These are phyloP conservation scores for Saturnia japonica DNA, from an alignment of 2,888 invertebrate species.

Conservation along the genomic window DNA sequence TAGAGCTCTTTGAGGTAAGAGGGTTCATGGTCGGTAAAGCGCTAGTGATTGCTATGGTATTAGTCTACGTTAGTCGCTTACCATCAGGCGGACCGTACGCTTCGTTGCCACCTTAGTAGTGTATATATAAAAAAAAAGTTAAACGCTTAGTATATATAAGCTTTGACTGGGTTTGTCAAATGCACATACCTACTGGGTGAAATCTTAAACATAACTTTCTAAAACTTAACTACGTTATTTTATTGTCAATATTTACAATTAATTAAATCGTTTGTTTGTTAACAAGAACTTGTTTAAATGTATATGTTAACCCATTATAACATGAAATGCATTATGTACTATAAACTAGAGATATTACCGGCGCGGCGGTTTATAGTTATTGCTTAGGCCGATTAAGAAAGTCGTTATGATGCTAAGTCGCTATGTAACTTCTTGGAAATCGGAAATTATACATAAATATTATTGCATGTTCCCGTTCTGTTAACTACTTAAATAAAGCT, in stretches of 20 bases:
- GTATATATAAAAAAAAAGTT: not conserved
- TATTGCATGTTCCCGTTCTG: too few species aligned
- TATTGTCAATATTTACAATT: conserved; percentile 1
- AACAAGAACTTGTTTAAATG: not conserved
- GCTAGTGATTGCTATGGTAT: too few species aligned
- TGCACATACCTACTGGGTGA: not conserved
- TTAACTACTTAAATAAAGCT: too few species aligned
- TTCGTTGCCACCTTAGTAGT: too few species aligned
- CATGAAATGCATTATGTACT: too few species aligned
- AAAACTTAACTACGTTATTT: not conserved
- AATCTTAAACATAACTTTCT: not conserved
- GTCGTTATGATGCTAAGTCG: too few species aligned
- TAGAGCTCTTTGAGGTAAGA: too few species aligned
- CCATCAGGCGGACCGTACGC: too few species aligned
- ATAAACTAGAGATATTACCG: not conserved
- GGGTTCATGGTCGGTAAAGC: too few species aligned
- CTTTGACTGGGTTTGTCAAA: not conserved
- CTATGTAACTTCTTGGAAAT: too few species aligned
- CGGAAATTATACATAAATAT: too few species aligned
- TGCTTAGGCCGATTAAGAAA: not conserved
- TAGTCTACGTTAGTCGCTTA: too few species aligned
- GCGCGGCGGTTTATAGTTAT: not conserved
- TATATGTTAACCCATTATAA: not conserved
- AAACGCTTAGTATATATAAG: not conserved
- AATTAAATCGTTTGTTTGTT: not conserved